Evolutionary conservation across 2,888 invertebrate genomes (phyloP).

Genomic region (Leptinotarsa juncta): DNA sequence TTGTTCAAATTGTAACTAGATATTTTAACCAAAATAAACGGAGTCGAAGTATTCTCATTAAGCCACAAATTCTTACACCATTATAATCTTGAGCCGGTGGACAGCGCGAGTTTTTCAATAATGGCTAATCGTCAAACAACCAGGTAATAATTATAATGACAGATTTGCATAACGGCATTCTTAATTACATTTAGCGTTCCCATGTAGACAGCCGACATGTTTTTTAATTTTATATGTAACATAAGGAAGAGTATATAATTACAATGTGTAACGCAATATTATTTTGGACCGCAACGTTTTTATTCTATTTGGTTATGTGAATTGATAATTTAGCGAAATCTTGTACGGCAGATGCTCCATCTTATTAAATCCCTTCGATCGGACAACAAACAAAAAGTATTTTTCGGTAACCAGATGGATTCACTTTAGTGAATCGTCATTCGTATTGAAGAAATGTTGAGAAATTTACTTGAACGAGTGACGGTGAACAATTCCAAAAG

Average conservation of each 20-base stretch:
- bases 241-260: slow-evolving; percentile 35
- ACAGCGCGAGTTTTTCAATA: slow-evolving; percentile 5
- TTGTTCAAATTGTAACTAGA: too few species aligned
- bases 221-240: slow-evolving; percentile 34
- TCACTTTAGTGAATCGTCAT: too few species aligned
- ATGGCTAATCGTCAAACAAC: neutral
- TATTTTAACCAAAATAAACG: neutral
- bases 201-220: slow-evolving; percentile 26
- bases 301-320: slow-evolving; percentile 20
- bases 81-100: neutral
- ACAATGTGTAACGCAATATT: slow-evolving; percentile 34
- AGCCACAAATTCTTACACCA: neutral
- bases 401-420: neutral
- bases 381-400: neutral
- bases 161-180: slow-evolving; percentile 29
- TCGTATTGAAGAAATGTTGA: too few species aligned
- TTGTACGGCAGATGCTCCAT: slow-evolving; percentile 7
- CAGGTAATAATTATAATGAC: slow-evolving; percentile 18
- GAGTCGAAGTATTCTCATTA: neutral
- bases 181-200: slow-evolving; percentile 27
- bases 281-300: slow-evolving; percentile 22
- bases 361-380: neutral
- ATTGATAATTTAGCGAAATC: slow-evolving; percentile 18
- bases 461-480: too few species aligned
- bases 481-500: too few species aligned